Percentiles rank a stretch among this genome's conserved stretches.
Evolutionary conservation across 1,140 invertebrate genomes (phyloP).

Genomic region (Bombus sylvicola): DNA sequence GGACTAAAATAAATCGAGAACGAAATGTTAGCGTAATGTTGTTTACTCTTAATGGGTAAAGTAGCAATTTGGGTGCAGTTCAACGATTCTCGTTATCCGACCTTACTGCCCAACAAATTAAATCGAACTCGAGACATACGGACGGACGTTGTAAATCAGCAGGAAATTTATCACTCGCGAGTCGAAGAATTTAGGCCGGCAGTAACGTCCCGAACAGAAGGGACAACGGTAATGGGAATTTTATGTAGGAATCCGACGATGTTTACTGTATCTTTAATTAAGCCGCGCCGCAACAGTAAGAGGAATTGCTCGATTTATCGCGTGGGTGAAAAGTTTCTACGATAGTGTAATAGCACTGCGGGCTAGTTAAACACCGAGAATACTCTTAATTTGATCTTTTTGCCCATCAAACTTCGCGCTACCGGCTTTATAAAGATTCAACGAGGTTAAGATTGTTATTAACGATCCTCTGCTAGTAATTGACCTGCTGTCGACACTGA

Average conservation of each 20-base stretch:
- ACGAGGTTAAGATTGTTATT: slow-evolving; percentile 33
- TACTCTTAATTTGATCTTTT: slow-evolving; percentile 24
- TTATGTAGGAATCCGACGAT: not conserved
- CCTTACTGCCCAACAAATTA: slow-evolving; percentile 19
- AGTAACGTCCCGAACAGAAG: not conserved
- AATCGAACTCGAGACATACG: slow-evolving; percentile 14
- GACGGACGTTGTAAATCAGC: not conserved
- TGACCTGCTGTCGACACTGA: slow-evolving; percentile 42
- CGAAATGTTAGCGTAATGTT: not conserved
- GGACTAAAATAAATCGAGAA: not conserved
- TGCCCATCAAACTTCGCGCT: slow-evolving; percentile 21
- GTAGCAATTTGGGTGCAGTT: not conserved
- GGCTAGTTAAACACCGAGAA: not conserved
- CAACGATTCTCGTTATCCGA: not conserved
- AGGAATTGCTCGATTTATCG: slow-evolving; percentile 4
- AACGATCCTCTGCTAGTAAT: slow-evolving; percentile 33
- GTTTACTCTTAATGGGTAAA: not conserved
- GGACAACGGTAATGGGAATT: not conserved
- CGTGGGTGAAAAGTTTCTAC: slow-evolving; percentile 12
- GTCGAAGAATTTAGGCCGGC: not conserved
- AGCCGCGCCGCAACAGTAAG: not conserved
- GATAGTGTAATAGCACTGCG: not conserved
- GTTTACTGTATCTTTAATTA: slow-evolving; percentile 1
- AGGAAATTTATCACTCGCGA: not conserved
- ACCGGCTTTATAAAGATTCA: not conserved